phyloP scores from a whole-genome alignment of 2,888 invertebrate genomes.

The Corbicula japonica region DNA sequence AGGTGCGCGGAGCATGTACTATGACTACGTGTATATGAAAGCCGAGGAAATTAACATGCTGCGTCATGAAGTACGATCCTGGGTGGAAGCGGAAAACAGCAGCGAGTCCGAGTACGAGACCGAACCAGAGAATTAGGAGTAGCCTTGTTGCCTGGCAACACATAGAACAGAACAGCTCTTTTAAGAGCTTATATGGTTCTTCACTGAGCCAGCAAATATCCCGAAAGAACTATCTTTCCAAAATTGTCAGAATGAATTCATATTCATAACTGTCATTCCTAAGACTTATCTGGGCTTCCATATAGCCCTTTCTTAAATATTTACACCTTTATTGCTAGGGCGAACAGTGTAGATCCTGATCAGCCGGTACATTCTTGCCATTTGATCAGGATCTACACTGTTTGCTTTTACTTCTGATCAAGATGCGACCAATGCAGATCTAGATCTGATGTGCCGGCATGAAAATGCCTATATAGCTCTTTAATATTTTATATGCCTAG shows the following conservation, averaged over 20 bases:
- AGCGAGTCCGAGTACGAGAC: slow-evolving; percentile 19
- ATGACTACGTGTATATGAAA: slow-evolving; percentile 11
- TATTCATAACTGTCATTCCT: no score
- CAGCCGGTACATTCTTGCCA: no score
- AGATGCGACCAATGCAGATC: no score
- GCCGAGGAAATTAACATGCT: slow-evolving; percentile 15
- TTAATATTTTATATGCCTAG: no score
- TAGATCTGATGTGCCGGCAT: no score
- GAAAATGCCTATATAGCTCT: no score
- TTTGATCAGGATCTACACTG: no score
- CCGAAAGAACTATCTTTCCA: slow-evolving; percentile 7
- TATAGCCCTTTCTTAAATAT: no score
- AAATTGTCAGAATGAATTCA: slow-evolving; percentile 11
- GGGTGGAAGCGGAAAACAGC: slow-evolving; percentile 24
- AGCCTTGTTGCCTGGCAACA: neutral
- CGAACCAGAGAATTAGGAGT: slow-evolving; percentile 12
- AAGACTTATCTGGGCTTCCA: no score
- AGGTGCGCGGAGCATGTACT: slow-evolving; percentile 21
- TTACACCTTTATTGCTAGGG: no score
- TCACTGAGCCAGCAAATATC: slow-evolving; percentile 5
- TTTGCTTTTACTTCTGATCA: no score
- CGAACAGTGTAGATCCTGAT: no score
- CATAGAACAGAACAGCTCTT: slow-evolving; percentile 1
- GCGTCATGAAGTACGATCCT: slow-evolving; percentile 22
- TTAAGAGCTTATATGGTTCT: slow-evolving; percentile 18